Percentiles rank a stretch among this genome's conserved stretches.
These are phyloP conservation scores for Pseudochromis fuscus DNA, from an alignment of 2,797 vertebrate species.

Conservation along the genomic window DNA sequence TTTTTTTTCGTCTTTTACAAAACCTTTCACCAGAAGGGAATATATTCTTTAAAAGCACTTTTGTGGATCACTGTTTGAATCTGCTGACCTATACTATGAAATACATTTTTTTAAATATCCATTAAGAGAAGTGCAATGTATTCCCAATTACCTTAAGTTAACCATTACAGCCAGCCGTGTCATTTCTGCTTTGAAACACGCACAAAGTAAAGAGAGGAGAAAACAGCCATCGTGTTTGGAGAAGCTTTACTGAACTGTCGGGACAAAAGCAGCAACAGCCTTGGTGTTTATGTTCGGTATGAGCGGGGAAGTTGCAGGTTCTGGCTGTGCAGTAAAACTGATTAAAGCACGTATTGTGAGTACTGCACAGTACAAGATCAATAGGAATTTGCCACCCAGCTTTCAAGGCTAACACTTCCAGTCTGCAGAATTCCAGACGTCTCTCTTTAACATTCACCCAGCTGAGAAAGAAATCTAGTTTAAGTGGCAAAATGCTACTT, in stretches of 20 bases:
- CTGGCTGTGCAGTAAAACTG: neutral
- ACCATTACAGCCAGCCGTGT: neutral
- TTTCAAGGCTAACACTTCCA: neutral
- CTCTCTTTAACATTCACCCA: neutral
- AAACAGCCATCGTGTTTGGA: neutral
- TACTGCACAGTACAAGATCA: neutral
- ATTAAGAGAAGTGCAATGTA: neutral
- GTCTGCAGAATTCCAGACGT: neutral
- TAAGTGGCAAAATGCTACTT: neutral
- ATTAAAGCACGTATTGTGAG: neutral
- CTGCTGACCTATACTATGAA: neutral
- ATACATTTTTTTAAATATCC: neutral
- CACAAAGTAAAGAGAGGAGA: neutral
- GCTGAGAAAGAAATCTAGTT: neutral
- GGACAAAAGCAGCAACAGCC: neutral
- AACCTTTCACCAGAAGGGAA: constrained; percentile 7
- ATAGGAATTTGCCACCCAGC: neutral
- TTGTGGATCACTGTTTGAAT: constrained; percentile 14
- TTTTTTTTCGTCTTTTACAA: too few species aligned
- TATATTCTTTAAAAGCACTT: constrained; percentile 7
- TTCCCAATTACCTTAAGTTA: neutral
- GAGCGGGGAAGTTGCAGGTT: neutral
- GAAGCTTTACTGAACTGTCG: neutral
- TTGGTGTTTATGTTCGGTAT: neutral
- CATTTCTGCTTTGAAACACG: neutral